Percentiles rank a stretch among this genome's conserved stretches.
These are phyloP conservation scores for Tribolium castaneum DNA, from an alignment of 1,140 invertebrate genomes.

Conservation along the genomic window DNA sequence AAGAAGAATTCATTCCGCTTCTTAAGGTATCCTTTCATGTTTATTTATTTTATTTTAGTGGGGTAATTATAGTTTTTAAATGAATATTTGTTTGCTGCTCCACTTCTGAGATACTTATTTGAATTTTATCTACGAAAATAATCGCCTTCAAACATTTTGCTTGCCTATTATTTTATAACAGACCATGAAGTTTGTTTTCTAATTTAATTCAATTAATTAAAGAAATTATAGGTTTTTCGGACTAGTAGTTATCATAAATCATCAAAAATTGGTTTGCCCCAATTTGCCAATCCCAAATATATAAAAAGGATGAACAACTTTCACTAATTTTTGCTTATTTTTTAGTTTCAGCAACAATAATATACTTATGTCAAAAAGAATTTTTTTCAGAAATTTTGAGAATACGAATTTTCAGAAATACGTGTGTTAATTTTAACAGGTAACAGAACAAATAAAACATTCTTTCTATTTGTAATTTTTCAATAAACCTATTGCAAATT, in stretches of 20 bases:
- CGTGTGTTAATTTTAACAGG: too few relatives aligned
- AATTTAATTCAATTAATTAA: not conserved
- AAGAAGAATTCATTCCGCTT: not conserved
- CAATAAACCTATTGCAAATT: too few relatives aligned
- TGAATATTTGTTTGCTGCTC: not conserved
- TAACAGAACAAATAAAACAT: too few relatives aligned
- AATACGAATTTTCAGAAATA: too few relatives aligned
- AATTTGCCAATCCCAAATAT: not conserved
- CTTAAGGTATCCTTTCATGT: not conserved
- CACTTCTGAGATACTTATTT: not conserved
- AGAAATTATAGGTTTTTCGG: not conserved
- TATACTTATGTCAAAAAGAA: too few relatives aligned
- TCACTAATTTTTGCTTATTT: not conserved
- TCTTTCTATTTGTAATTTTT: too few relatives aligned
- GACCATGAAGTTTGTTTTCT: not conserved
- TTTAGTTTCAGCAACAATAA: too few relatives aligned
- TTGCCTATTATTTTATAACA: not conserved
- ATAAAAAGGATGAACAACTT: not conserved
- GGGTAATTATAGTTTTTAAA: not conserved
- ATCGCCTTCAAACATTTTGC: not conserved
- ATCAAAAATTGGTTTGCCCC: not conserved
- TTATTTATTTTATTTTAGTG: not conserved
- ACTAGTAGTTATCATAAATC: not conserved
- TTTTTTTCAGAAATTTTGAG: too few relatives aligned
- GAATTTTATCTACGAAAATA: not conserved